These are phyloP conservation scores for Rhadinocentrus ornatus DNA, from an alignment of 2,797 vertebrate genomes.

Conservation along the genomic window DNA sequence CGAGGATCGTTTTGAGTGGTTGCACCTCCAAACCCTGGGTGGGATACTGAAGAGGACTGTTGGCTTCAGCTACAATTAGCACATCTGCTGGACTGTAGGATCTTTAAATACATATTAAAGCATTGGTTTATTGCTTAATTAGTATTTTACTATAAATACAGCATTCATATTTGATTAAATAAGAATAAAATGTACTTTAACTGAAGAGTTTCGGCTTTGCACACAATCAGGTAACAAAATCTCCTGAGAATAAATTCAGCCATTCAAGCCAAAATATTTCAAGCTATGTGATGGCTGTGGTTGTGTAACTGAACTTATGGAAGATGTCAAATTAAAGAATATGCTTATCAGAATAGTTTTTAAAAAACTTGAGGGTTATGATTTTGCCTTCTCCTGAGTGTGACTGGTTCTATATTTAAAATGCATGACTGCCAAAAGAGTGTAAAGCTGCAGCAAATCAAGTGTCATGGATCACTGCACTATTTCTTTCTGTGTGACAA, in stretches of 20 bases:
- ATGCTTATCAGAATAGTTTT: no score
- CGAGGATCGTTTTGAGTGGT: constrained; percentile 87
- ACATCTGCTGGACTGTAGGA: constrained; percentile 80
- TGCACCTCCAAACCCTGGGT: constrained; percentile 89
- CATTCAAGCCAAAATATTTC: background rate
- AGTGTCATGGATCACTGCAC: no score
- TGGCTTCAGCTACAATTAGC: constrained; percentile 87
- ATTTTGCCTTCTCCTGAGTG: no score
- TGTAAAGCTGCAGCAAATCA: no score
- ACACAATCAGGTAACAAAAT: no score
- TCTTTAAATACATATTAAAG: constrained; percentile 64
- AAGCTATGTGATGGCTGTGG: background rate
- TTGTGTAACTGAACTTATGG: background rate
- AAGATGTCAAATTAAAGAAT: background rate
- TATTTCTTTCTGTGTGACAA: no score
- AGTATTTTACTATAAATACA: background rate
- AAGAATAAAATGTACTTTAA: background rate
- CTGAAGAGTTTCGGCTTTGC: background rate
- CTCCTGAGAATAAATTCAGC: no score
- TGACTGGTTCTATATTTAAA: no score
- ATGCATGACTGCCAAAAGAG: no score
- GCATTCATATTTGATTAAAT: background rate
- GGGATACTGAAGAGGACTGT: constrained; percentile 91
- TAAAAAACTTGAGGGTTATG: no score
- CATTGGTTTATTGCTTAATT: background rate